phyloP scores from a whole-genome alignment of 2,113 vertebrate species.

The Castor canadensis region DNA sequence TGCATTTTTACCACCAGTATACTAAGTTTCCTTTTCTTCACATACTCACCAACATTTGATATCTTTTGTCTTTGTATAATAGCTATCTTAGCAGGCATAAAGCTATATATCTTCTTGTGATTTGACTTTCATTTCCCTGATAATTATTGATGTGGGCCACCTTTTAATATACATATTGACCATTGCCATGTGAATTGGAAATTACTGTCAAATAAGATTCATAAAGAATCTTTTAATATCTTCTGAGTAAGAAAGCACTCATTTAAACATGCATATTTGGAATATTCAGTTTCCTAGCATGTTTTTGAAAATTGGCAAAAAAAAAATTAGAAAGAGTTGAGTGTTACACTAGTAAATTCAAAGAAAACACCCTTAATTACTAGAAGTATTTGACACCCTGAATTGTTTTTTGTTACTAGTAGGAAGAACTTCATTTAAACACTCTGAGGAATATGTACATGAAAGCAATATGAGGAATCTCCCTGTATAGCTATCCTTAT shows the following conservation, averaged over 20 bases:
- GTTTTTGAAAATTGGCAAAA: not conserved
- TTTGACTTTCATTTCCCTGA: not conserved
- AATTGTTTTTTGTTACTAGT: not conserved
- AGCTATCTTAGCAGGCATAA: not conserved
- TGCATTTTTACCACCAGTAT: not conserved
- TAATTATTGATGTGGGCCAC: not conserved
- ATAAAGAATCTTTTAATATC: not conserved
- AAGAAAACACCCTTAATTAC: not conserved
- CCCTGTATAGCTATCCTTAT: too few relatives aligned
- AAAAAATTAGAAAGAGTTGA: not conserved
- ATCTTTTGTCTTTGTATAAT: not conserved
- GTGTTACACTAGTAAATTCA: not conserved
- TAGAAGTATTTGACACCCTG: not conserved
- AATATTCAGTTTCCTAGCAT: not conserved
- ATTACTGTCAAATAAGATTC: conserved; percentile 26
- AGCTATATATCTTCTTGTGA: not conserved
- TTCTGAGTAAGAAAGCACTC: not conserved
- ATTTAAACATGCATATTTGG: not conserved
- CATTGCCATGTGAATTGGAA: not conserved
- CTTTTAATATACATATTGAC: not conserved
- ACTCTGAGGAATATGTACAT: too few relatives aligned
- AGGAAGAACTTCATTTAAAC: not conserved
- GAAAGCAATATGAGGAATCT: too few relatives aligned
- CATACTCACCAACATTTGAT: not conserved
- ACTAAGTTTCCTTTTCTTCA: not conserved